Conservation (phyloP, 2,797 vertebrate species). For the Enteromius paludinosus region DNA sequence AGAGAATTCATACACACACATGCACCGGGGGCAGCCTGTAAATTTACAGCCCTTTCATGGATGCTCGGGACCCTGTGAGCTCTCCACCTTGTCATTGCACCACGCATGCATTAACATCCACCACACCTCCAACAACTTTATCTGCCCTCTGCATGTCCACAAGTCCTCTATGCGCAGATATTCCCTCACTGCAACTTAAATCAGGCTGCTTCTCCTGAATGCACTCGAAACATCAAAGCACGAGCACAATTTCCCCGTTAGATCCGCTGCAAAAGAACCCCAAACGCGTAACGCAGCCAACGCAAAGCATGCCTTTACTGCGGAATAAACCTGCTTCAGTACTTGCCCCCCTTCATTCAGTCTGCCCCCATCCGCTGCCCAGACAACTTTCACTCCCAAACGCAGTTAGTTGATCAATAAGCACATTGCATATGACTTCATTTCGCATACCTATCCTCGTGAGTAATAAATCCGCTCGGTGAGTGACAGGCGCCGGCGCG, state of each 20-base stretch:
- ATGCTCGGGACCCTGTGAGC: slow-evolving; percentile 25
- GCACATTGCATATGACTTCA: neutral
- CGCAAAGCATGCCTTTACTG: slow-evolving; percentile 26
- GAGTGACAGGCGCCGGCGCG: slow-evolving; percentile 19
- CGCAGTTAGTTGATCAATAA: slow-evolving; percentile 12
- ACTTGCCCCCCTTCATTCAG: slow-evolving; percentile 7
- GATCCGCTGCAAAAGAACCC: neutral
- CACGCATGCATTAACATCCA: slow-evolving; percentile 18
- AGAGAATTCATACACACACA: slow-evolving; percentile 28
- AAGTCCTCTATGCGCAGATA: neutral
- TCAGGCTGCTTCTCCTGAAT: neutral
- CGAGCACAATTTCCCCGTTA: neutral
- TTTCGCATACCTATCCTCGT: slow-evolving; percentile 32
- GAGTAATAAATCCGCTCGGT: slow-evolving; percentile 35
- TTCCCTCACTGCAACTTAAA: neutral
- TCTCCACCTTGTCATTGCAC: slow-evolving; percentile 24
- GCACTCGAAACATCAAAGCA: neutral
- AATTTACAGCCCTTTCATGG: slow-evolving; percentile 25
- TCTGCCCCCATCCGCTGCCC: slow-evolving; percentile 13
- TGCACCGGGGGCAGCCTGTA: slow-evolving; percentile 8
- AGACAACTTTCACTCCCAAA: slow-evolving; percentile 38
- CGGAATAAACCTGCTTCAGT: slow-evolving; percentile 24
- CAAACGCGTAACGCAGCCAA: neutral
- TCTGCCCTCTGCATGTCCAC: slow-evolving; percentile 10
- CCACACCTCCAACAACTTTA: slow-evolving; percentile 45